These are phyloP conservation scores for Nannobrachium achirus DNA, from an alignment of 2,113 vertebrate species.

Conservation along the genomic window DNA sequence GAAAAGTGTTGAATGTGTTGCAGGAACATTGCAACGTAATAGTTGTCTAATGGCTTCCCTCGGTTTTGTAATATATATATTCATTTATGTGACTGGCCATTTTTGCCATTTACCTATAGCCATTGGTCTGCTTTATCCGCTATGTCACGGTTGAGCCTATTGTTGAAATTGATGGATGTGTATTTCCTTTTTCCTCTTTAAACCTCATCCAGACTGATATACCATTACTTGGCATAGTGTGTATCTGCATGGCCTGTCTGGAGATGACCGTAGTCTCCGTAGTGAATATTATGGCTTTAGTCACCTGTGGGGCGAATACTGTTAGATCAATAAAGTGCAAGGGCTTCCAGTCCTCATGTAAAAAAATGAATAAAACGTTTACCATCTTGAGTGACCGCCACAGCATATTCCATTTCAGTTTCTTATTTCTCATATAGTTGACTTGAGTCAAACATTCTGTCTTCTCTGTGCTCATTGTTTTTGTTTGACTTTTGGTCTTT, in stretches of 20 bases:
- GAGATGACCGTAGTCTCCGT: conserved; percentile 35
- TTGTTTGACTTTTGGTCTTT: conserved; percentile 27
- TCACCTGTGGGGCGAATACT: conserved; percentile 31
- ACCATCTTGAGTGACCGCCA: conserved; percentile 37
- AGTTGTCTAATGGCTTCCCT: conserved; percentile 2
- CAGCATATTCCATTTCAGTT: conserved; percentile 46
- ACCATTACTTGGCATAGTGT: conserved; percentile 52
- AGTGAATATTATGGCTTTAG: conserved; percentile 37
- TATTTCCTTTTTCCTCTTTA: conserved; percentile 47
- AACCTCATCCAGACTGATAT: conserved; percentile 44
- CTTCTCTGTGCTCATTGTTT: conserved; percentile 42
- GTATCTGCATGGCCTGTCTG: conserved; percentile 71
- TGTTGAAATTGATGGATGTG: conserved; percentile 37
- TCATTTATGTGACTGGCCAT: conserved; percentile 13
- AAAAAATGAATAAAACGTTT: conserved; percentile 24
- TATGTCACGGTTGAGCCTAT: conserved; percentile 15
- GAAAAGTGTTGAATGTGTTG: conserved; percentile 15
- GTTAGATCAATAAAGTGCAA: conserved; percentile 40
- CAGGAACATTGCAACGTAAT: neutral
- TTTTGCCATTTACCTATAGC: conserved; percentile 34
- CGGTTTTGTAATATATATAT: conserved; percentile 27
- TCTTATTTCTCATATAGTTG: conserved; percentile 32
- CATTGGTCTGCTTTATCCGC: conserved; percentile 8
- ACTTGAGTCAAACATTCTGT: conserved; percentile 36
- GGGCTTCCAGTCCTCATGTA: conserved; percentile 52